Evolutionary conservation across 2,888 invertebrate genomes (phyloP), one percentile per base, ranked within the genome.

Genomic region (Cataglyphis albicans): DNA sequence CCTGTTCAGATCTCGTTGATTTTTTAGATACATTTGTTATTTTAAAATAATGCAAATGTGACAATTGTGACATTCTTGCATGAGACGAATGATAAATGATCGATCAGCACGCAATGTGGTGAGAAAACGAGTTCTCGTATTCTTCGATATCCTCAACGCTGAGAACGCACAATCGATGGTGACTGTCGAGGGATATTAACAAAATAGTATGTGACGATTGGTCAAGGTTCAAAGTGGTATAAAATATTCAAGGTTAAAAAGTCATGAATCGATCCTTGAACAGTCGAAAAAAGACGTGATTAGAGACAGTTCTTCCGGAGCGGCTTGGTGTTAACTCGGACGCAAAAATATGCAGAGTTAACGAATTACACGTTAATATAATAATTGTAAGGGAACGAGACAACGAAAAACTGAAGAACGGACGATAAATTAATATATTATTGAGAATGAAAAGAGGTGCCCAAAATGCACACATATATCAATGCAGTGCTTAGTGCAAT

Each of bases 401-500:
- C 84, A 91, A 90, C 85, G 84, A 88, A 84, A 89, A 90, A 91
- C 84, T 89, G 87, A 92, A 92, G 84, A 91, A 87, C 87, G 91
- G 89, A 91, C 87, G 90, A 87, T 72, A 76, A 91, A 92, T 89
- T 85, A 93, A 76, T 76, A 93, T 91, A 91, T 94, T 93, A 92
- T 94, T 89, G 91, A 93, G 93, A 94, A 94, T 93, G 91, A 93
- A 94, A 93, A 94, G 93, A 94, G 93, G 93, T 94, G 94, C 94
- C 92, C 94, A 94, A 94, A 94, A 94, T 94, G 94, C 93, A 94
- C 93, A 94, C 93, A 94, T 94, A 94, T 94, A 94, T 93, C 92
- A 91, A 94, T 94, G 94, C 94, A 94, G 94, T 94, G 94, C 94
- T 93, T 93, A 93, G 94, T 94, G 94, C 94, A 94, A 93, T 94